These are phyloP conservation scores for Empidonax alnorum DNA, from an alignment of 2,113 vertebrate genomes.

Conservation along the genomic window DNA sequence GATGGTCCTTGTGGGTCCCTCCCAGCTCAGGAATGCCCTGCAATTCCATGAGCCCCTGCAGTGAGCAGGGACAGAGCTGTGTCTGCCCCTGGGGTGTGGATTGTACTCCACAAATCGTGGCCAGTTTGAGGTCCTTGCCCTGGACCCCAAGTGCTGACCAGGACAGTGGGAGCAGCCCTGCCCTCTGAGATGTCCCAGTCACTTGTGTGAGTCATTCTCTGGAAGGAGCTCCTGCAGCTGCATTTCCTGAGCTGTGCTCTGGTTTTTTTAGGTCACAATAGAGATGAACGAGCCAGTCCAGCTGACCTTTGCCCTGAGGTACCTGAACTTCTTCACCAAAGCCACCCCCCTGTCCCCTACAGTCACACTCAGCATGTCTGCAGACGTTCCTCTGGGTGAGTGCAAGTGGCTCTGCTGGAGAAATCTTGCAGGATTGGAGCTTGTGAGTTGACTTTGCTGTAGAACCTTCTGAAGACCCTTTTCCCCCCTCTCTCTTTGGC, in stretches of 20 bases:
- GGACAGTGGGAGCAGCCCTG: background rate
- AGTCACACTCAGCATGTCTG: slow-evolving; percentile 97
- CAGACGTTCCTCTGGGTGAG: slow-evolving; percentile 95
- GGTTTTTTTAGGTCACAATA: slow-evolving; percentile 84
- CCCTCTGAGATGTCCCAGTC: background rate
- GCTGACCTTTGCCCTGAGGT: slow-evolving; percentile 94
- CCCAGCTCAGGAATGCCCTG: background rate
- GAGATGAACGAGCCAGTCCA: slow-evolving; percentile 98
- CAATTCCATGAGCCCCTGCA: background rate
- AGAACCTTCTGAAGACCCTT: fast-evolving
- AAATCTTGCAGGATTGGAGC: fast-evolving
- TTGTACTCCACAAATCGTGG: fast-evolving
- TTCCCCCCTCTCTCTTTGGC: background rate
- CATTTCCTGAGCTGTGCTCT: background rate
- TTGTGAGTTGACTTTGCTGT: background rate
- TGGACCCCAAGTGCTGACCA: background rate
- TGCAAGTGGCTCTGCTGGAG: background rate
- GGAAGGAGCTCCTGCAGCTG: background rate
- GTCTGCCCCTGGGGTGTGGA: fast-evolving
- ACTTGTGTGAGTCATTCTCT: too few species aligned
- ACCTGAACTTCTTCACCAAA: slow-evolving; percentile 98
- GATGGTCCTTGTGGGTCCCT: background rate
- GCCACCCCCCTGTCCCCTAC: slow-evolving; percentile 94
- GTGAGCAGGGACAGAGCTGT: background rate
- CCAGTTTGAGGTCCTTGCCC: fast-evolving